Percentiles rank a stretch among this genome's conserved stretches.
phyloP scores from a whole-genome alignment of 2,888 invertebrate genomes.

The Heteropelma amictum region DNA sequence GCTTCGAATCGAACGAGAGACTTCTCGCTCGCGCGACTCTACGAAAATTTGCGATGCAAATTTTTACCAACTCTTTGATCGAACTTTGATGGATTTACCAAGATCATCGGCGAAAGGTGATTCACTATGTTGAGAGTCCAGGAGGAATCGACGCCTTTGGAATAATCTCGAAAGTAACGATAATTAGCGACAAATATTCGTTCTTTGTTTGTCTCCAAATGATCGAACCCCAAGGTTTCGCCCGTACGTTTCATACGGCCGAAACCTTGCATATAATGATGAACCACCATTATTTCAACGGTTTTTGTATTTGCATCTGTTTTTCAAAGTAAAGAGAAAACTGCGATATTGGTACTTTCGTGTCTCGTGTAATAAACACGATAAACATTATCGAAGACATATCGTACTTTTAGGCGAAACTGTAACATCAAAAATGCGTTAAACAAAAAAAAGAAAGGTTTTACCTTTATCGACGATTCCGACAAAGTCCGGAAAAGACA shows the following conservation, averaged over 20 bases:
- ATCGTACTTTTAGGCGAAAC: not conserved
- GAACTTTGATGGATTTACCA: constrained; percentile 9
- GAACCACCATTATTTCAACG: constrained; percentile 78
- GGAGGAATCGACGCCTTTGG: constrained; percentile 76
- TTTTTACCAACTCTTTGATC: not conserved
- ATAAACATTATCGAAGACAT: not conserved
- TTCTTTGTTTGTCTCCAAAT: constrained; percentile 58
- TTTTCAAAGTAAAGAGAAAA: constrained; percentile 5
- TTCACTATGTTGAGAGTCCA: constrained; percentile 79
- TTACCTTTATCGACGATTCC: constrained; percentile 45
- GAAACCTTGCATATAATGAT: constrained; percentile 72
- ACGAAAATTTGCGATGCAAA: not conserved
- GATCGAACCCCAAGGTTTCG: constrained; percentile 34
- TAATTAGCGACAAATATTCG: constrained; percentile 71
- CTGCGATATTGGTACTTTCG: too few species aligned
- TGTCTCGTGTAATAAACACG: too few species aligned
- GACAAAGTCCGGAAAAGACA: constrained; percentile 50
- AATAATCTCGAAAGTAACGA: constrained; percentile 79
- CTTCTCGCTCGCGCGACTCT: too few species aligned
- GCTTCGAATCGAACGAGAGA: too few species aligned
- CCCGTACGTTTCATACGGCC: constrained; percentile 47
- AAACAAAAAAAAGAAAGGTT: not conserved
- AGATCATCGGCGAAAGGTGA: constrained; percentile 73
- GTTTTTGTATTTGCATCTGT: constrained; percentile 68
- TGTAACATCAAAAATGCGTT: not conserved